Base-by-base conservation (phyloP, 2,797 vertebrate species). In the Protosalanx chinensis region DNA sequence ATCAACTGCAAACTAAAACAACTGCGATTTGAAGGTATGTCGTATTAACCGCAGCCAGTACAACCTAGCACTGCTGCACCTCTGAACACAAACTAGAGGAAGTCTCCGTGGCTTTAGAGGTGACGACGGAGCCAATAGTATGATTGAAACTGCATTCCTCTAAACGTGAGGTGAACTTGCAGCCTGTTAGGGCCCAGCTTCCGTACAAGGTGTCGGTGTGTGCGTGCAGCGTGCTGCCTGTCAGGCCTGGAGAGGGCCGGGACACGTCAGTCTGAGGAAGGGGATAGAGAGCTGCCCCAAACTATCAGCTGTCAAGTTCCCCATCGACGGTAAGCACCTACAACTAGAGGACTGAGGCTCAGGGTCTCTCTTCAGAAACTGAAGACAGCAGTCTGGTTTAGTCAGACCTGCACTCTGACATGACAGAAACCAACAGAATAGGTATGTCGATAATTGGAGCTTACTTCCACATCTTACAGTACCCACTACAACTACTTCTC, bases 101-200 rank as follows among this genome's bases (percentile, higher is more conserved):
- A 91, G 90, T 90, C 79, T 65, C 76, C 83, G 86, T 92, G 90
- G 91, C 89, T 91, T 91, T 86, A 79, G 84, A 83, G 76, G 87
- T 85, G 88, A 87, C 88, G 73, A 80, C 83, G 76, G 86, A 84
- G 87, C 86, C 90, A 87, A 87, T 91, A 85, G 87, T 84, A 89
- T 91, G 92, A 92, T 91, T 92, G 90, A 91, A 85, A 86, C 87
- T 86, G 84, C 80, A 76, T 78, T 88, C 88, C 88, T 90, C 84
- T 84, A 89, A 83, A 86, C 88, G 84, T 85, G 73, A 65, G 59
- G 68, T 65, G 70, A 72, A 46, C 8, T 2, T 15, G 15, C 20
- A 87, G 80, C 77, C 79, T 84, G 74, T 59, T 77, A 84, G 85
- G 91, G 88, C 87, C 87, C 90, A 86, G 84, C 84, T 72, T 41